Evolutionary conservation across 1,140 invertebrate genomes (phyloP).

Genomic region (Helicorthomorpha holstii): DNA sequence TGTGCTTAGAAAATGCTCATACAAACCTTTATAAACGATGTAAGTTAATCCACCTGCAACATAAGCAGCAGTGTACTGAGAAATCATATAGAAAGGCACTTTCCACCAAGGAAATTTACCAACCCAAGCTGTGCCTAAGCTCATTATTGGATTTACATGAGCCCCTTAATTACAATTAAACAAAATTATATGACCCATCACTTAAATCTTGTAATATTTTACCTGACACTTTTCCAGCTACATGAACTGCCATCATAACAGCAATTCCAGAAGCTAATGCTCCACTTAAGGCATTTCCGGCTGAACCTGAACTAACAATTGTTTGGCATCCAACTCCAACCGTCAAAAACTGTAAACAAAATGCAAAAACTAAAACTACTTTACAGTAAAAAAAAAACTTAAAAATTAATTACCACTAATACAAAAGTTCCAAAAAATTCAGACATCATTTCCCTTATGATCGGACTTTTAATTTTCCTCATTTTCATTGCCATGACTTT

Average conservation of each 20-base stretch:
- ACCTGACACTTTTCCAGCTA: background rate
- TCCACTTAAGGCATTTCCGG: too few relatives aligned
- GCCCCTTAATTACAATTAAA: background rate
- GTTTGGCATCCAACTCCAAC: too few relatives aligned
- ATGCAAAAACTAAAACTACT: too few relatives aligned
- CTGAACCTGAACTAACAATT: too few relatives aligned
- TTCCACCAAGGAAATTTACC: background rate
- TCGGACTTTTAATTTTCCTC: too few relatives aligned
- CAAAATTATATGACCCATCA: background rate
- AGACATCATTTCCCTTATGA: too few relatives aligned
- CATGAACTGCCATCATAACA: background rate
- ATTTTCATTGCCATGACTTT: too few relatives aligned
- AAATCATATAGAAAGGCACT: background rate
- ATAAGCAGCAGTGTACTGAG: background rate
- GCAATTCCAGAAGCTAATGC: too few relatives aligned
- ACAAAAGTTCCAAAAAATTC: too few relatives aligned
- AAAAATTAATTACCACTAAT: too few relatives aligned
- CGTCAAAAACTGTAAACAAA: too few relatives aligned
- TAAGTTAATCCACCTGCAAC: background rate
- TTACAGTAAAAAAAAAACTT: too few relatives aligned
- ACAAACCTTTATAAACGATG: background rate
- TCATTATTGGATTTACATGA: background rate
- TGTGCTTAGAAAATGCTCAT: background rate
- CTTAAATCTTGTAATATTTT: background rate
- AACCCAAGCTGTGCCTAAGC: background rate